A percentile compares a stretch with the other conserved stretches of the same genome.
Evolutionary conservation across 2,888 invertebrate species (phyloP).

Genomic region (Coenonympha glycerion): DNA sequence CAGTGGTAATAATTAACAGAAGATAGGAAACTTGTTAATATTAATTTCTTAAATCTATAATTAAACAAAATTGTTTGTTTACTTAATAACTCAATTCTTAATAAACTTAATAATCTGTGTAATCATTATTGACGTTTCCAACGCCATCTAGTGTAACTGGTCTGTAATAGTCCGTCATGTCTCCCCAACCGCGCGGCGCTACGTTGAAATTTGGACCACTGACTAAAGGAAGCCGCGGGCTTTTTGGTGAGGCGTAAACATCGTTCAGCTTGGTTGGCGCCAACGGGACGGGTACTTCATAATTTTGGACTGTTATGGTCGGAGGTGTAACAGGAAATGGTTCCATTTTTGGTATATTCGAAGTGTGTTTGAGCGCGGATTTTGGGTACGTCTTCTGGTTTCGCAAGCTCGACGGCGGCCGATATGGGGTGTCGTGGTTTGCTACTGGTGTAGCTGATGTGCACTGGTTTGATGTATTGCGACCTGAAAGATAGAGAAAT

Average conservation of each 20-base stretch:
- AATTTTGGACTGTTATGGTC: slow-evolving; percentile 47
- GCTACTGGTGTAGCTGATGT: slow-evolving; percentile 65
- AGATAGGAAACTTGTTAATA: too few species aligned
- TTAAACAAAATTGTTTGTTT: too few species aligned
- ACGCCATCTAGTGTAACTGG: slow-evolving; percentile 82
- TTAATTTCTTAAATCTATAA: too few species aligned
- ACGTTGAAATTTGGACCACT: slow-evolving; percentile 84
- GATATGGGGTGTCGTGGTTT: slow-evolving; percentile 70
- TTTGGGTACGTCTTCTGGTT: slow-evolving; percentile 70
- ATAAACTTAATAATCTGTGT: slow-evolving; percentile 69
- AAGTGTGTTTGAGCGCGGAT: slow-evolving; percentile 61
- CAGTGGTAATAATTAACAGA: too few species aligned
- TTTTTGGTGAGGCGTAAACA: slow-evolving; percentile 64
- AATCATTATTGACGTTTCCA: slow-evolving; percentile 48
- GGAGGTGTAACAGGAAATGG: slow-evolving; percentile 66
- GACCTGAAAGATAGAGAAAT: slow-evolving; percentile 46
- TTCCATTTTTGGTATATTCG: slow-evolving; percentile 63
- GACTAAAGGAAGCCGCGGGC: slow-evolving; percentile 57
- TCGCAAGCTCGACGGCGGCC: slow-evolving; percentile 66
- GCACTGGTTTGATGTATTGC: slow-evolving; percentile 67
- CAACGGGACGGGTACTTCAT: slow-evolving; percentile 57
- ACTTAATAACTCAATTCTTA: not conserved
- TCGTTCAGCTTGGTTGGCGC: slow-evolving; percentile 69
- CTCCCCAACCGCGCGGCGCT: slow-evolving; percentile 88
- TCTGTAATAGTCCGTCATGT: slow-evolving; percentile 80